Evolutionary conservation across 2,888 invertebrate genomes (phyloP), one percentile per base, ranked within the genome.

Genomic region (Junonia oenone): DNA sequence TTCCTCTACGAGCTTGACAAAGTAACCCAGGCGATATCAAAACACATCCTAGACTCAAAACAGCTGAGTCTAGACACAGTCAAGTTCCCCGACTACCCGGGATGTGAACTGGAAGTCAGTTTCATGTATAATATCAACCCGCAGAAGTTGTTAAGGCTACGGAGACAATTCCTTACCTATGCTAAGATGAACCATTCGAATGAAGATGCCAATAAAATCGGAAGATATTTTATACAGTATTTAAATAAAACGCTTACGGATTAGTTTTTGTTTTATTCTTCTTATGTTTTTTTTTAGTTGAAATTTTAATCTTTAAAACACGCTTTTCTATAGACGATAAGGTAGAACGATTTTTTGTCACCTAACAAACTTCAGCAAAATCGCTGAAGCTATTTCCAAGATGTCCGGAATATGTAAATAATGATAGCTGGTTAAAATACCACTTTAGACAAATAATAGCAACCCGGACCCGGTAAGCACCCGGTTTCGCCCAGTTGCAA

Each of bases 1-100:
- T 99, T 97, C 77, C 90, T 99, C 0, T 97, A 97, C 68, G 96
- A 98, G 65, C 83, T 99, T 58, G 98, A 99, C 78, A 93, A 93
- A 68, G 91, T 94, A 1, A 97, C 98, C 0, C 97, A 97, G 78
- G 92, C 94, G 40, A 94, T 98, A 62, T 93, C 96, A 0, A 91
- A 94, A 81, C 92, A 92, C 45, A 93, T 98, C 38, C 78, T 97
- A n/a, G 92, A 93, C 13, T 93, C 94, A 0, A 95, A 96, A 71
- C 66, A 67, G 72, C 83, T 93, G 29, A 92, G 93, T 38, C 76
- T 91, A 0, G 91, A 91, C 38, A 92, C 93, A 63, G 92, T 96
- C 0, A 91, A 91, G 65, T 91, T 96, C 55, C 92, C 94, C 0
- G 92, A 92, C 0, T 92, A 92, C 60, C 91, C 91, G 0, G 93